Percentiles rank a stretch among this genome's conserved stretches.
Evolutionary conservation across 2,113 vertebrate species (phyloP).

Genomic region (Brachyistius frenatus): DNA sequence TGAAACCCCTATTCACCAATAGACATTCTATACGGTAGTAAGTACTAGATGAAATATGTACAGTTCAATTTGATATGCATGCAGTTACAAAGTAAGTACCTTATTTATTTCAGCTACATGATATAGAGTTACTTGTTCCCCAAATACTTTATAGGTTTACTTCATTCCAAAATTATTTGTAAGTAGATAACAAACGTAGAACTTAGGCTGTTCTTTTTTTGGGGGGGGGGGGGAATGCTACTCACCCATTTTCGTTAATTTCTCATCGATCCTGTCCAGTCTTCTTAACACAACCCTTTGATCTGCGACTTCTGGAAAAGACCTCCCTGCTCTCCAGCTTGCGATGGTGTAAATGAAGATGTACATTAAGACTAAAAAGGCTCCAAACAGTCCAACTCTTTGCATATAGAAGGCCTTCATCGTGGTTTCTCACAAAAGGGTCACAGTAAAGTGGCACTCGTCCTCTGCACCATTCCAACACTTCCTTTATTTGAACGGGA

Average conservation of each 20-base stretch:
- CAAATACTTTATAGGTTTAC: too few relatives aligned
- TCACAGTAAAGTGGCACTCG: neutral
- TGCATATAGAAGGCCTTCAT: constrained; percentile 39
- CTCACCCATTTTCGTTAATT: constrained; percentile 58
- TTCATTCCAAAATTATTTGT: too few relatives aligned
- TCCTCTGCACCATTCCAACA: neutral
- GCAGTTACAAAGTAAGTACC: too few relatives aligned
- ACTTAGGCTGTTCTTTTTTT: neutral
- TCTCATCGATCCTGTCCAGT: constrained; percentile 60
- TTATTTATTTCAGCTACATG: too few relatives aligned
- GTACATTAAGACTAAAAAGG: constrained; percentile 21
- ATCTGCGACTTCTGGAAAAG: neutral
- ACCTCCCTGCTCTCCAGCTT: neutral
- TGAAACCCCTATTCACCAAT: too few relatives aligned
- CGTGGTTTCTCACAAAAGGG: neutral
- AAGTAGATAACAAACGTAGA: neutral
- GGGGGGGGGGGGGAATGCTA: neutral
- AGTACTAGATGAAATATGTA: too few relatives aligned
- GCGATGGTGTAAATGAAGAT: constrained; percentile 6
- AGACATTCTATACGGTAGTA: too few relatives aligned
- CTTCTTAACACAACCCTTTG: constrained; percentile 18
- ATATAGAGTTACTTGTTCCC: too few relatives aligned
- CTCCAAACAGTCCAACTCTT: constrained; percentile 34
- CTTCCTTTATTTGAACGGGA: neutral
- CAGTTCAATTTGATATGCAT: too few relatives aligned